A percentile compares a stretch with the other conserved stretches of the same genome.
phyloP scores from a whole-genome alignment of 2,797 vertebrate genomes.

The Sebastes alutus region DNA sequence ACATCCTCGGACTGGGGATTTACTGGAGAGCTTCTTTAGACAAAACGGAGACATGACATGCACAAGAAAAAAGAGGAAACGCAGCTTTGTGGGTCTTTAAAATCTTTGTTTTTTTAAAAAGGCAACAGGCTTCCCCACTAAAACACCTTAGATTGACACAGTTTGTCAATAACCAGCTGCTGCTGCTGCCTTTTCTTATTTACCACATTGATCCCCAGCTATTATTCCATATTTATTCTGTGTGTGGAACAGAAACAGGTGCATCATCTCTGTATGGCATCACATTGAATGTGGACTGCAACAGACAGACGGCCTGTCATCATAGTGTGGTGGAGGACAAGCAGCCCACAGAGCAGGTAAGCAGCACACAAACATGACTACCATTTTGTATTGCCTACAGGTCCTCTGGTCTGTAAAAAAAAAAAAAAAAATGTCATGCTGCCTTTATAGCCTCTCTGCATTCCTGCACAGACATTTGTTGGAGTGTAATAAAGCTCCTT shows the following conservation, averaged over 20 bases:
- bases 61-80: conserved; percentile 78
- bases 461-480: neutral
- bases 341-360: conserved; percentile 73
- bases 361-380: conserved; percentile 27
- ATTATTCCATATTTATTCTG: neutral
- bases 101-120: conserved; percentile 46
- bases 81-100: conserved; percentile 57
- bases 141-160: conserved; percentile 12
- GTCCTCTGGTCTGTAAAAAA: neutral
- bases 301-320: conserved; percentile 59
- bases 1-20: neutral
- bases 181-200: conserved; percentile 9
- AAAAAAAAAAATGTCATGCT: neutral
- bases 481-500: neutral
- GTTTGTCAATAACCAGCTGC: conserved; percentile 26
- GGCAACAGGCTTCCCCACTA: conserved; percentile 34
- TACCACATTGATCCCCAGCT: neutral
- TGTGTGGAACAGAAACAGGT: conserved; percentile 8
- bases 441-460: neutral
- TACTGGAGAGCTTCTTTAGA: conserved; percentile 51
- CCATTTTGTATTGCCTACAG: conserved; percentile 41
- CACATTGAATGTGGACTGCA: conserved; percentile 60
- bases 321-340: conserved; percentile 64
- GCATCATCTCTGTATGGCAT: neutral
- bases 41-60: conserved; percentile 80